These are phyloP conservation scores for Oligia strigilis DNA, from an alignment of 2,888 invertebrate genomes.

Conservation along the genomic window DNA sequence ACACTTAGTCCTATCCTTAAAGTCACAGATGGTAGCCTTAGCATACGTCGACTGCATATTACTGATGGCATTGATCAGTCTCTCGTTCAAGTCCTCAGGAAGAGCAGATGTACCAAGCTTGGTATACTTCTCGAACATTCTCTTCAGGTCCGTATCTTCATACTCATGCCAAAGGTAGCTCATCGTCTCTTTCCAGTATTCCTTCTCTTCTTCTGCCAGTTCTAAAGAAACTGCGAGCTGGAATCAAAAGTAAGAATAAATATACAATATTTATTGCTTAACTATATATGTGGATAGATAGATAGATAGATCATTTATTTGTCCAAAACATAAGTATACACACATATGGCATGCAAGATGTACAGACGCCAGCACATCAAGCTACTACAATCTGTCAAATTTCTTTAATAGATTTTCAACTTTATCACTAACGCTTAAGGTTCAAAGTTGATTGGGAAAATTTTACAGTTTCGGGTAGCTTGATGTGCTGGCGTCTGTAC, in stretches of 20 bases:
- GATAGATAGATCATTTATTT: no score
- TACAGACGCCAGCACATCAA: no score
- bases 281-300: no score
- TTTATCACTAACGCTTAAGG: no score
- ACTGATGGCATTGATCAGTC: slow-evolving; percentile 91
- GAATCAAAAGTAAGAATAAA: slow-evolving; percentile 47
- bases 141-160: slow-evolving; percentile 92
- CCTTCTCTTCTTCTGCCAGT: slow-evolving; percentile 90
- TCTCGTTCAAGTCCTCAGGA: slow-evolving; percentile 92
- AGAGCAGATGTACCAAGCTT: slow-evolving; percentile 94
- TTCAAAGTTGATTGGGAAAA: no score
- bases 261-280: neutral
- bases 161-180: slow-evolving; percentile 94
- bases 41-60: slow-evolving; percentile 94
- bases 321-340: no score
- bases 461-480: no score
- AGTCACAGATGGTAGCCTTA: slow-evolving; percentile 94
- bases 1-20: slow-evolving; percentile 91
- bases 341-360: no score
- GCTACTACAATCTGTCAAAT: no score
- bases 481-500: neutral
- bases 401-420: no score
- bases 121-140: slow-evolving; percentile 94
- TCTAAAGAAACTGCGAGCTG: slow-evolving; percentile 82
- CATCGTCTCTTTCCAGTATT: slow-evolving; percentile 92